Base-by-base conservation (phyloP, 2,113 vertebrate species). In the Prionailurus bengalensis region DNA sequence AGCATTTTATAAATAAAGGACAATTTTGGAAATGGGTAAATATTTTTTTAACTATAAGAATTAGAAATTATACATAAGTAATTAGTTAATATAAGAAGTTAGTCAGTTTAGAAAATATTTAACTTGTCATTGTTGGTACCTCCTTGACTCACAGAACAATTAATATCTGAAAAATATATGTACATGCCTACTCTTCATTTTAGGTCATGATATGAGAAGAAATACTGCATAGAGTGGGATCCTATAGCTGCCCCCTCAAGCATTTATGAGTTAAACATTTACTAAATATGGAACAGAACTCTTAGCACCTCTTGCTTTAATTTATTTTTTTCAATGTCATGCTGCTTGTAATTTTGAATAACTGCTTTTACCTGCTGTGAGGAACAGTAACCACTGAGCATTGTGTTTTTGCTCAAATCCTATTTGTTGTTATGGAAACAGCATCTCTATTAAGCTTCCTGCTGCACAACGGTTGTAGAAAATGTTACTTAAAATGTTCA, bases 391-490 rank as follows among this genome's bases (percentile, higher is more conserved):
- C 97, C 80, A 98, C 97, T 98, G 95, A 98, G 94, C 97, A 98
- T 91, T 98, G 96, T 98, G 98, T 71, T 98, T 99, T 98, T 99
- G 97, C 97, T 98, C 95, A 98, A 98, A 98, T 98, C 96, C 98
- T 98, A 98, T 99, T 98, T 99, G 99, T 99, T 99, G 99, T 99
- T 99, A 99, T 99, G 98, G 99, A 98, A 99, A 99, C 98, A 98
- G 90, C 95, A 98, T 98, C 96, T 96, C 94, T 98, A 98, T 98
- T 98, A 99, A 99, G 98, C 96, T 97, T 99, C 97, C 95, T 97
- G 92, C 97, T 98, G 97, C 96, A 98, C 96, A 98, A 97, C 29
- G 70, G 58, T 82, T 97, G 87, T 98, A 96, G 94, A 98, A 98
- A 98, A 98, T 90, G 95, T 95, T 98, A 97, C 97, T 98, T 98